Base-by-base conservation (phyloP, 2,888 invertebrate species). In the Acleris literana region DNA sequence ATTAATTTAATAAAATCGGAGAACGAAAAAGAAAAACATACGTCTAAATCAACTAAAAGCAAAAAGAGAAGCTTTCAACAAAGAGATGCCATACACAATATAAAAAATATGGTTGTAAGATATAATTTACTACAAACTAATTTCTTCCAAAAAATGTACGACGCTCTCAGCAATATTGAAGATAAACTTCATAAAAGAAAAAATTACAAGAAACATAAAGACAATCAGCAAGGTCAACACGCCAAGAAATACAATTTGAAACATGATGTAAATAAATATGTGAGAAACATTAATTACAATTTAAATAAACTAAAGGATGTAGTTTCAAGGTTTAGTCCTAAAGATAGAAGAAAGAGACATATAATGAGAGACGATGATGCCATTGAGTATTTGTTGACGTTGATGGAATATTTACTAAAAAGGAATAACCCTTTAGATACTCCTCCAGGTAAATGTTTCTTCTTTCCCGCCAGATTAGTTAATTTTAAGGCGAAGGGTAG, bases 341-440 rank as follows among this genome's bases (percentile, higher is more conserved):
- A 68, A 11, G 72, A 39, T 2, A 76, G 76, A 53, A 72, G 68
- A 48, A 90, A 87, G 72, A 82, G 90, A 69, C 71, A 80, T 6
- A 33, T 63, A 3, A 70, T 69, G 61, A 76, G 70, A 64, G 80
- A 83, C 29, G 81, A 85, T 16, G 80, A 84, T 56, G 77, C 85
- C 22, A 70, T 88, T 61, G 88, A 89, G 64, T 90, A 89, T 74
- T 71, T 91, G 55, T 72, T 91, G 55, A 76, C 80, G 68, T 71
- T 91, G 52, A 89, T 91, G 85, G 88, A 91, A 69, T 87, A 85
- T 74, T 74, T 91, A 64, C 64, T 89, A 7, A 87, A 85, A 70
- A 81, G 84, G 52, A 85, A 83, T 43, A 76, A 78, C 56, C 83
- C 78, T 0, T 25, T 80, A 51, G 74, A 82, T 57, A 60, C 69